These are phyloP conservation scores for Lucilia cuprina DNA, from an alignment of 1,140 invertebrate genomes.

Conservation along the genomic window DNA sequence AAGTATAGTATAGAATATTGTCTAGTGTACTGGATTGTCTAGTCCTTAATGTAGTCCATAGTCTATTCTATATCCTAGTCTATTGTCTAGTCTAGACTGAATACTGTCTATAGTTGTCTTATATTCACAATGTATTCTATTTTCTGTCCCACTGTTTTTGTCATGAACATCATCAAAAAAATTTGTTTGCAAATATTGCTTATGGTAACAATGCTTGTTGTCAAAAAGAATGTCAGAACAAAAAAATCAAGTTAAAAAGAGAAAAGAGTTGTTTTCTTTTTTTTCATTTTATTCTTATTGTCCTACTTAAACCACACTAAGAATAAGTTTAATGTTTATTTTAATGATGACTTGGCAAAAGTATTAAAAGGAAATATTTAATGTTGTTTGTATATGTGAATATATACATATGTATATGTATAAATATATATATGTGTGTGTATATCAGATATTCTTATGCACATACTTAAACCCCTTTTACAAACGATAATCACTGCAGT, in stretches of 20 bases:
- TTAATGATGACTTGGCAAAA: slow-evolving; percentile 33
- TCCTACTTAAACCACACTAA: slow-evolving; percentile 25
- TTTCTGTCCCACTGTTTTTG: neutral
- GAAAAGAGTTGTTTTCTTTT: neutral
- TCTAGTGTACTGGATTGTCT: no score
- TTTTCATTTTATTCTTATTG: neutral
- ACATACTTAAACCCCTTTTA: neutral
- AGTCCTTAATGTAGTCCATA: no score
- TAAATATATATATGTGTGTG: neutral
- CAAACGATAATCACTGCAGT: slow-evolving; percentile 19
- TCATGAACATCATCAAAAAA: neutral
- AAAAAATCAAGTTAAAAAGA: neutral
- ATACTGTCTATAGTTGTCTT: no score
- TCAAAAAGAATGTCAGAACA: neutral
- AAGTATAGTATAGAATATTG: no score
- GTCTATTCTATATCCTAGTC: no score
- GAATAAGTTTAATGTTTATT: slow-evolving; percentile 21
- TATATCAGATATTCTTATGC: neutral
- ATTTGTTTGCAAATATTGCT: slow-evolving; percentile 3
- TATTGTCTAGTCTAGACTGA: no score
- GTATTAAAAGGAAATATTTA: slow-evolving; percentile 31
- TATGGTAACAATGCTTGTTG: slow-evolving; percentile 19
- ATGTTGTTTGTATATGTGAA: neutral
- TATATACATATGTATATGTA: neutral
- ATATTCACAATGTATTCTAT: no score